phyloP scores from a whole-genome alignment of 2,113 vertebrate species.

The Sminthopsis crassicaudata region DNA sequence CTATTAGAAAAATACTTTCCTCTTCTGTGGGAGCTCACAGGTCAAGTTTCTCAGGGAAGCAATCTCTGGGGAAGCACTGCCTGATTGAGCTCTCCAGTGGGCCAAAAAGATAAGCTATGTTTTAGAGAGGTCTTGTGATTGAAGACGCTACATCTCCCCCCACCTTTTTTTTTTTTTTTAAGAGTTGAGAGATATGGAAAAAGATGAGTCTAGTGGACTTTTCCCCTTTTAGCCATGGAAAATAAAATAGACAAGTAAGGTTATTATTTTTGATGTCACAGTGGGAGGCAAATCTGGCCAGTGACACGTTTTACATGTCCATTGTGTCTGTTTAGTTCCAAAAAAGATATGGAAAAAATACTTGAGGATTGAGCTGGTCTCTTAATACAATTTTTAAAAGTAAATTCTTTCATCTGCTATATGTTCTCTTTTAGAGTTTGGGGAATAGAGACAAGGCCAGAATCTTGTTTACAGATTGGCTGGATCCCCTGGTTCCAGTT shows the following conservation, averaged over 20 bases:
- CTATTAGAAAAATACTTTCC: slow-evolving; percentile 71
- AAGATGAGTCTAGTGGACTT: neutral
- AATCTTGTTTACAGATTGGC: neutral
- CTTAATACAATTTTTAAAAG: neutral
- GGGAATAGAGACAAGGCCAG: neutral
- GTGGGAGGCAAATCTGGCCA: neutral
- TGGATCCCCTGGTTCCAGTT: neutral
- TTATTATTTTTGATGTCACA: neutral
- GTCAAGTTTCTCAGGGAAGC: slow-evolving; percentile 57
- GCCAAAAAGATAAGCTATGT: slow-evolving; percentile 22
- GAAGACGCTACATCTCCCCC: neutral
- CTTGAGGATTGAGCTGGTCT: neutral
- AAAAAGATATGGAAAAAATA: neutral
- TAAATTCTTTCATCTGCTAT: neutral
- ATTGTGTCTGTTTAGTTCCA: neutral
- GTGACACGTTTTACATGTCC: neutral
- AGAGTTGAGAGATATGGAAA: neutral
- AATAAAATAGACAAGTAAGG: neutral
- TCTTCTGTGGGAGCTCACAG: slow-evolving; percentile 34
- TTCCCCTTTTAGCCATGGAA: neutral
- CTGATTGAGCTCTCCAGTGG: slow-evolving; percentile 34
- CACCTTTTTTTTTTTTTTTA: neutral
- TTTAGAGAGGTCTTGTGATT: neutral
- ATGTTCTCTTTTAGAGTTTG: neutral
- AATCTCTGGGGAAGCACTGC: slow-evolving; percentile 62